Evolutionary conservation across 2,797 vertebrate species (phyloP).

Genomic region (Pipistrellus pygmaeus): DNA sequence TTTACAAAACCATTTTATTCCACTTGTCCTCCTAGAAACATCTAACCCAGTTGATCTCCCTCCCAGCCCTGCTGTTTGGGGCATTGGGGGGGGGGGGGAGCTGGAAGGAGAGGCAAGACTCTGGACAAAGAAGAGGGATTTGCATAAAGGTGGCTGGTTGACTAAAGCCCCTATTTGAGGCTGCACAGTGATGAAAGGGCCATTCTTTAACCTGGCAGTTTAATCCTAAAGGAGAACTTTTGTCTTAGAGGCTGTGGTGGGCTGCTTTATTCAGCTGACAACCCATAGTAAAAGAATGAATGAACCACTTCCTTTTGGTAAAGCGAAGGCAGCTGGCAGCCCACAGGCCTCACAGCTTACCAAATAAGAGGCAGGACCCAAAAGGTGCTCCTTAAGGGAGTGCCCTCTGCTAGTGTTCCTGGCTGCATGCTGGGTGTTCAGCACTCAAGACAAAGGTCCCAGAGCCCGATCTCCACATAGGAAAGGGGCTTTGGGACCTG

Average conservation of each 20-base stretch:
- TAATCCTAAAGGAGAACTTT: conserved; percentile 52
- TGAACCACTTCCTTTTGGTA: neutral
- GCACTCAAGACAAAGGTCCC: neutral
- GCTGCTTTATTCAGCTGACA: conserved; percentile 37
- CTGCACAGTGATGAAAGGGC: neutral
- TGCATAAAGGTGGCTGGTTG: conserved; percentile 62
- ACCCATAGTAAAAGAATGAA: conserved; percentile 28
- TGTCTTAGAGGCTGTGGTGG: neutral
- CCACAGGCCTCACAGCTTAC: neutral
- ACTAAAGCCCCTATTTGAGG: neutral
- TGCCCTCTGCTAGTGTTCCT: neutral
- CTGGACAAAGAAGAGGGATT: conserved; percentile 46
- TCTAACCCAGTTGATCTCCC: conserved; percentile 30
- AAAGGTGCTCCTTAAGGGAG: neutral
- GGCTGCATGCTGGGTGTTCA: neutral
- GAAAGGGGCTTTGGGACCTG: neutral
- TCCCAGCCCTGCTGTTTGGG: neutral
- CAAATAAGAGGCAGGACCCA: neutral
- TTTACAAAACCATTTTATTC: neutral
- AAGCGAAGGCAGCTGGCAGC: conserved; percentile 55
- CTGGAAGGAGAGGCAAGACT: neutral
- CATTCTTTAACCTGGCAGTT: conserved; percentile 52
- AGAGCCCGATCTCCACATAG: neutral
- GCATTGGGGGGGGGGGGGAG: too few species aligned
- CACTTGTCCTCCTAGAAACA: neutral